phyloP scores from a whole-genome alignment of 1,140 invertebrate genomes.

The Wiebesia pumilae region DNA sequence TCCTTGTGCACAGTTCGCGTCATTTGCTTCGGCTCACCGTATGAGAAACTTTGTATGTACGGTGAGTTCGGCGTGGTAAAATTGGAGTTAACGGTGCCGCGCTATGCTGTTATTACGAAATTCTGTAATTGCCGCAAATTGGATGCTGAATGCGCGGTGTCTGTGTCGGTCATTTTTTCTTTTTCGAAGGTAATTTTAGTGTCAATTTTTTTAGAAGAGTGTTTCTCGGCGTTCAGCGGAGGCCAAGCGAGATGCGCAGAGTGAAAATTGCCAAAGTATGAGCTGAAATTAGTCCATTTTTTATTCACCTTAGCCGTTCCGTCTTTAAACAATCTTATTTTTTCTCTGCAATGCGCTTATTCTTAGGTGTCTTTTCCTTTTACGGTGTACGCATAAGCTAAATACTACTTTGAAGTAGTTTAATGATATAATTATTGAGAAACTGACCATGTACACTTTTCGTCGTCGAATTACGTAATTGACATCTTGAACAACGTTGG shows the following conservation, averaged over 20 bases:
- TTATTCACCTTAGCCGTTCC: not conserved
- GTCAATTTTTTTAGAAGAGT: not conserved
- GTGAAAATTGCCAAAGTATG: not conserved
- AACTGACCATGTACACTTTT: not conserved
- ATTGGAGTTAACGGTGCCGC: conserved; percentile 11
- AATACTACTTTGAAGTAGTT: not conserved
- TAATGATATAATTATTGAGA: not conserved
- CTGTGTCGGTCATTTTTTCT: not conserved
- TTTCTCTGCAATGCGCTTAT: not conserved
- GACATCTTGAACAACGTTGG: not conserved
- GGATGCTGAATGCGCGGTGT: not conserved
- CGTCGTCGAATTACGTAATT: not conserved
- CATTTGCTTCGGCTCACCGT: not conserved
- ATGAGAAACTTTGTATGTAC: conserved; percentile 14
- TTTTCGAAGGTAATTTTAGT: not conserved
- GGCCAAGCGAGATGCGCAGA: not conserved
- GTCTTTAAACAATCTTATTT: not conserved
- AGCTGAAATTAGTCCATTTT: not conserved
- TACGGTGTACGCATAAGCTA: not conserved
- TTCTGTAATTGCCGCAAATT: conserved; percentile 43
- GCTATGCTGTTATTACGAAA: conserved; percentile 9
- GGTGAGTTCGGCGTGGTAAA: not conserved
- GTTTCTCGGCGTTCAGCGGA: not conserved
- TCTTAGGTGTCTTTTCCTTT: not conserved
- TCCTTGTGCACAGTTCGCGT: not conserved